Evolutionary conservation across 1,140 invertebrate genomes (phyloP), one percentile per base, ranked within the genome.

Genomic region (Trinorchestia longiramus): DNA sequence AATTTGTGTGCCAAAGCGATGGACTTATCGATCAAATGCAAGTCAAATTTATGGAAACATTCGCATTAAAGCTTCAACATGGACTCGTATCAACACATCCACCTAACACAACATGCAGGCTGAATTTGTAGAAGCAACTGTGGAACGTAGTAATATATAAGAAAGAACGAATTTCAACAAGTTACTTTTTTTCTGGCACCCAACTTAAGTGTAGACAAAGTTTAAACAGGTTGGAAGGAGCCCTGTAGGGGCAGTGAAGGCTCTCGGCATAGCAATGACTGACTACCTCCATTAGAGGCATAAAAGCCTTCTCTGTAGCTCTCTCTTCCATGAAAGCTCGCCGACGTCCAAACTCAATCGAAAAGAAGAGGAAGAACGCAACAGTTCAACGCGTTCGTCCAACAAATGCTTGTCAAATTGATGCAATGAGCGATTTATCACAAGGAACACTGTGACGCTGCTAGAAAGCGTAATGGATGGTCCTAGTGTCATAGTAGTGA

Each of bases 311-410:
- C 88, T 44, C 88, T 91, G 88, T 91, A 41, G 88, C 88, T 91
- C 88, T 91, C 88, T 91, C 88, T 91, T 77, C 62, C 88, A 91
- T 91, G 88, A 91, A 91, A 91, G 88, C 88, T 42, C 88, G 88
- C 88, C 88, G 88, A 91, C 88, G 88, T 91, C 88, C 88, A 91
- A 91, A 91, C 88, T 91, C 88, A 91, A 91, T 91, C 88, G 88
- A 91, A 91, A 91, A 43, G 88, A 91, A 43, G 88, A 90, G 88
- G 88, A 41, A 90, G 88, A 77, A 43, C 88, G 88, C 88, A 90
- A 90, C n/a, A 90, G 88, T 90, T 77, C 41, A 43, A 90, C 88
- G n/a, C 88, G 43, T 90, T 90, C 88, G 43, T 90, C 92, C 45
- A 47, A 45, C 92, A 94, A 47, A 94, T 47, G 92, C 92, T 40